These are phyloP conservation scores for Myopa tessellatipennis DNA, from an alignment of 2,888 invertebrate genomes.

Conservation along the genomic window DNA sequence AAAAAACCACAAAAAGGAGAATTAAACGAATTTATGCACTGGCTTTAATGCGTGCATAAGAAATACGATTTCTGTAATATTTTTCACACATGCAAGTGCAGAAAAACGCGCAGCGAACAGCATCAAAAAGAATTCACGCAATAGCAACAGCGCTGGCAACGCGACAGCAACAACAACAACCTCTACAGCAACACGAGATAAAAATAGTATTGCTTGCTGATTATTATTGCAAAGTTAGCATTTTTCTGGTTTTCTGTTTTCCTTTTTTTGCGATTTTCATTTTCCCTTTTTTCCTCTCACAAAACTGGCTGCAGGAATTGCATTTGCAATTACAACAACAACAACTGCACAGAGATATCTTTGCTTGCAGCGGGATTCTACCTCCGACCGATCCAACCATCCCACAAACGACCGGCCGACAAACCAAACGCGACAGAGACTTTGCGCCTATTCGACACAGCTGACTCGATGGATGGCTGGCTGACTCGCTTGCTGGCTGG, in stretches of 20 bases:
- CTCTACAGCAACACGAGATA: slow-evolving; percentile 48
- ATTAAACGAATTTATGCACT: slow-evolving; percentile 33
- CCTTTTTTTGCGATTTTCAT: slow-evolving; percentile 53
- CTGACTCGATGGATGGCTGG: neutral
- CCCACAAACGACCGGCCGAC: slow-evolving; percentile 15
- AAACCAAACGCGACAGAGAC: neutral
- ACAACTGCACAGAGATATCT: slow-evolving; percentile 28
- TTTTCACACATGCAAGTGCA: slow-evolving; percentile 38
- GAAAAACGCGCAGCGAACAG: slow-evolving; percentile 9
- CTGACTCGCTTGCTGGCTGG: no score
- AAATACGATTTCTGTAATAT: slow-evolving; percentile 38
- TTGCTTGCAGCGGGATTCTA: neutral
- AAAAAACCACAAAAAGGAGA: slow-evolving; percentile 15
- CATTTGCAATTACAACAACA: slow-evolving; percentile 42
- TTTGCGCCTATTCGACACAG: slow-evolving; percentile 7
- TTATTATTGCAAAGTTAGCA: slow-evolving; percentile 64
- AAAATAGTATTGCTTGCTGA: slow-evolving; percentile 63
- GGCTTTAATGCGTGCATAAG: slow-evolving; percentile 34
- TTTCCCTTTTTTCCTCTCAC: slow-evolving; percentile 56
- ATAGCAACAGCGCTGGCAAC: slow-evolving; percentile 25
- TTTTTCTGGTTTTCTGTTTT: slow-evolving; percentile 51
- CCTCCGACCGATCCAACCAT: slow-evolving; percentile 15
- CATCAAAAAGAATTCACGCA: slow-evolving; percentile 37
- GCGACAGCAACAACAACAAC: slow-evolving; percentile 22
- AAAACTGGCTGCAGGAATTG: slow-evolving; percentile 51